Conservation (phyloP, 1,140 invertebrate species). For the Drosophila quadrilineata region DNA sequence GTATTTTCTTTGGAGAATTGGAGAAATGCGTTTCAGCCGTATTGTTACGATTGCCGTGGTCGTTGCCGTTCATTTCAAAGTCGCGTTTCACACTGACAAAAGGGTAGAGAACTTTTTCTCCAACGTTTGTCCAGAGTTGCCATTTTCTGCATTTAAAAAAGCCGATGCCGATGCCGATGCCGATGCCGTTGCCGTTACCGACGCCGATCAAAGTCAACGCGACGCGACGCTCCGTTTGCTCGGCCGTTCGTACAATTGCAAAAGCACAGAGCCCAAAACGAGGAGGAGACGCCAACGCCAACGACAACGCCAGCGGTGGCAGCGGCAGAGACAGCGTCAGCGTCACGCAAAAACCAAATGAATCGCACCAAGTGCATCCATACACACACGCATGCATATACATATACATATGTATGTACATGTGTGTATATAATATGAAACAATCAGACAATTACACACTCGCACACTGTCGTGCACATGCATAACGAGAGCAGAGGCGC, state of each 20-base stretch:
- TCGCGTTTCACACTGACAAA: slow-evolving; percentile 76
- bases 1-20: background rate
- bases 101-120: slow-evolving; percentile 79
- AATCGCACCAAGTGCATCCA: slow-evolving; percentile 77
- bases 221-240: slow-evolving; percentile 1
- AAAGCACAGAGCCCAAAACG: slow-evolving; percentile 38
- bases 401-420: background rate
- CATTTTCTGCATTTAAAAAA: slow-evolving; percentile 36
- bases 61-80: slow-evolving; percentile 72
- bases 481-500: background rate
- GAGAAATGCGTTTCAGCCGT: slow-evolving; percentile 15
- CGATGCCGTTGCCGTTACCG: slow-evolving; percentile 16
- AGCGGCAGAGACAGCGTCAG: slow-evolving; percentile 12
- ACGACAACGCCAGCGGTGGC: slow-evolving; percentile 18
- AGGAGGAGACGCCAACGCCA: slow-evolving; percentile 41
- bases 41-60: slow-evolving; percentile 26
- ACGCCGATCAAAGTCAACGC: slow-evolving; percentile 38
- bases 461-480: slow-evolving; percentile 1
- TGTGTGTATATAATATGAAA: too few species aligned
- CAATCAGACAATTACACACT: slow-evolving; percentile 25
- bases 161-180: slow-evolving; percentile 29
- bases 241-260: slow-evolving; percentile 31
- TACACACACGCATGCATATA: slow-evolving; percentile 17
- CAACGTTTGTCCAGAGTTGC: slow-evolving; percentile 65
- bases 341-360: slow-evolving; percentile 69